Percentiles rank a stretch among this genome's conserved stretches.
Conservation (phyloP, 35 echinoderm and acorn worm species). For the Apostichopus californicus region DNA sequence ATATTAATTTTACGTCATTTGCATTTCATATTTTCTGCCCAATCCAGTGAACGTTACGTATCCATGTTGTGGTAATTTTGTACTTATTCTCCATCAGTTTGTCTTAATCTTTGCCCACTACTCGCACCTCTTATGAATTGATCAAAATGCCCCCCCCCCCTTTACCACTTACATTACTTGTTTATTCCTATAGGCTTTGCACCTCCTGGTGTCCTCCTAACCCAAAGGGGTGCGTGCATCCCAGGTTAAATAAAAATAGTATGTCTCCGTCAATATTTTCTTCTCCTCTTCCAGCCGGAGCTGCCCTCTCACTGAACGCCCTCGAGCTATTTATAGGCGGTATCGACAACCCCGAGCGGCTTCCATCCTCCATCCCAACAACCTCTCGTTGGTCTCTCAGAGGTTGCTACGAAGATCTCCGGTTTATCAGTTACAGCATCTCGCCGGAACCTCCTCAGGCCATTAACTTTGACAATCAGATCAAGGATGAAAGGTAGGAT, state of each 20-base stretch:
- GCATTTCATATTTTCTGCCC: too few species aligned
- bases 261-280: background rate
- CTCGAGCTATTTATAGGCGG: conserved; percentile 79
- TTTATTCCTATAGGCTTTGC: too few species aligned
- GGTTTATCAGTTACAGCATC: conserved; percentile 91
- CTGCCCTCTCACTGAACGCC: conserved; percentile 81
- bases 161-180: too few species aligned
- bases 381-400: conserved; percentile 55
- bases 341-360: conserved; percentile 26
- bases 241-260: background rate
- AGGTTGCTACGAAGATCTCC: conserved; percentile 78
- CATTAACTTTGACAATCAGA: conserved; percentile 85
- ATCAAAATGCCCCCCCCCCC: too few species aligned
- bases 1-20: too few species aligned
- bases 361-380: conserved; percentile 72
- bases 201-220: too few species aligned
- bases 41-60: too few species aligned
- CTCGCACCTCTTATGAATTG: too few species aligned
- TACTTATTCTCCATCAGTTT: too few species aligned
- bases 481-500: conserved; percentile 80
- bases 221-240: too few species aligned
- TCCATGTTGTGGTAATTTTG: too few species aligned
- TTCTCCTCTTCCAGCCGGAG: conserved; percentile 64
- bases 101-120: too few species aligned
- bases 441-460: conserved; percentile 84